Evolutionary conservation across 2,113 vertebrate genomes (phyloP).

Genomic region (Cynocephalus volans): DNA sequence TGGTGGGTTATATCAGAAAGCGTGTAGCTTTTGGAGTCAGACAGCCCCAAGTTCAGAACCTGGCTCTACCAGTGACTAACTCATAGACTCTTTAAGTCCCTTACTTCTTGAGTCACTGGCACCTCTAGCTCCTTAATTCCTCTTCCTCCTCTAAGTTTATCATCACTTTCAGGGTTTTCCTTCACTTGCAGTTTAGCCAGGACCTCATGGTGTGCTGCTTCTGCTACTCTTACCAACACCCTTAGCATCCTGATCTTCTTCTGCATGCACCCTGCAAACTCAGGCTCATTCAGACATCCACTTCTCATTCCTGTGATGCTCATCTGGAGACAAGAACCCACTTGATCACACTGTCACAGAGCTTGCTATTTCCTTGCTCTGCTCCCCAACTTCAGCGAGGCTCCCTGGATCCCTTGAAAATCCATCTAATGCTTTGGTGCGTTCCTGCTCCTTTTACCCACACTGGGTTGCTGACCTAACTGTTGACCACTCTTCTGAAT

Average conservation of each 20-base stretch:
- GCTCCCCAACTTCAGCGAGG: neutral
- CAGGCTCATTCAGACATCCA: neutral
- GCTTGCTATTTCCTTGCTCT: neutral
- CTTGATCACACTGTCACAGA: accelerated
- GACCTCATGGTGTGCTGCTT: neutral
- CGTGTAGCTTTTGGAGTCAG: neutral
- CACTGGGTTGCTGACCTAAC: neutral
- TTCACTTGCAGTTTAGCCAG: neutral
- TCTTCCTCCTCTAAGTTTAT: neutral
- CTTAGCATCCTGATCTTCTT: neutral
- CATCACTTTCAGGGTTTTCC: neutral
- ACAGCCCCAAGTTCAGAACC: neutral
- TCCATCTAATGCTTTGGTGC: neutral
- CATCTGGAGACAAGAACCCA: neutral
- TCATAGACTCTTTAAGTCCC: neutral
- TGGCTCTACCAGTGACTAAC: neutral
- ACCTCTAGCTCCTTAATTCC: neutral
- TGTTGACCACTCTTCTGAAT: neutral
- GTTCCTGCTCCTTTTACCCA: neutral
- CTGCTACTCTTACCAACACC: neutral
- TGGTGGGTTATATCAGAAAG: neutral
- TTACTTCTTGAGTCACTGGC: neutral
- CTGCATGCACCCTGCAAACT: neutral
- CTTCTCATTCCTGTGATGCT: neutral
- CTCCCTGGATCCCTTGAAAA: neutral